Evolutionary conservation across 2,113 vertebrate genomes (phyloP).

Genomic region (Tretioscincus oriximinensis): DNA sequence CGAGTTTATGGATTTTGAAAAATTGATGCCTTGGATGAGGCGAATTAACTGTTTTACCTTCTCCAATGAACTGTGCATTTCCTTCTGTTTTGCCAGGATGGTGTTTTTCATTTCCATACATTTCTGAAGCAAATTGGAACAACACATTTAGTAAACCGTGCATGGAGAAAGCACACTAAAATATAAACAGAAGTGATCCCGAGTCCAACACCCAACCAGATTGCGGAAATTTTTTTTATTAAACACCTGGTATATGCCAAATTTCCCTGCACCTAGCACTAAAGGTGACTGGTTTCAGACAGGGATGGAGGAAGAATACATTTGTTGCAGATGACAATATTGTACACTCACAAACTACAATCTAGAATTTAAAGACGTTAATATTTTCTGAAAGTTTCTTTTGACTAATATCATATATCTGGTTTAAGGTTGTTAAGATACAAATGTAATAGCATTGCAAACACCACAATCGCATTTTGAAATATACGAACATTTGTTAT

Average conservation of each 20-base stretch:
- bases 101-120: slow-evolving; percentile 98
- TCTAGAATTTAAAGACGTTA: neutral
- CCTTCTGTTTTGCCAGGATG: slow-evolving; percentile 94
- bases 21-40: slow-evolving; percentile 94
- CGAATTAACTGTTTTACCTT: slow-evolving; percentile 95
- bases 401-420: neutral
- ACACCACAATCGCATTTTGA: neutral
- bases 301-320: slow-evolving; percentile 1
- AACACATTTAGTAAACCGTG: slow-evolving; percentile 20
- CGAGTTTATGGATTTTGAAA: slow-evolving; percentile 86
- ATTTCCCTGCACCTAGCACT: neutral
- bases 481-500: neutral
- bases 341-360: neutral
- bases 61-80: slow-evolving; percentile 95
- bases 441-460: neutral
- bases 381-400: neutral
- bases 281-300: neutral
- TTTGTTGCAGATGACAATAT: neutral
- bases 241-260: neutral
- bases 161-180: neutral
- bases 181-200: neutral
- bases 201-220: neutral
- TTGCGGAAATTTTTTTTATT: neutral
- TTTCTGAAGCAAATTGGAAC: slow-evolving; percentile 81
- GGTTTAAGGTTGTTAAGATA: neutral